phyloP scores from a whole-genome alignment of 2,797 vertebrate genomes.

The Podarcis lilfordi region DNA sequence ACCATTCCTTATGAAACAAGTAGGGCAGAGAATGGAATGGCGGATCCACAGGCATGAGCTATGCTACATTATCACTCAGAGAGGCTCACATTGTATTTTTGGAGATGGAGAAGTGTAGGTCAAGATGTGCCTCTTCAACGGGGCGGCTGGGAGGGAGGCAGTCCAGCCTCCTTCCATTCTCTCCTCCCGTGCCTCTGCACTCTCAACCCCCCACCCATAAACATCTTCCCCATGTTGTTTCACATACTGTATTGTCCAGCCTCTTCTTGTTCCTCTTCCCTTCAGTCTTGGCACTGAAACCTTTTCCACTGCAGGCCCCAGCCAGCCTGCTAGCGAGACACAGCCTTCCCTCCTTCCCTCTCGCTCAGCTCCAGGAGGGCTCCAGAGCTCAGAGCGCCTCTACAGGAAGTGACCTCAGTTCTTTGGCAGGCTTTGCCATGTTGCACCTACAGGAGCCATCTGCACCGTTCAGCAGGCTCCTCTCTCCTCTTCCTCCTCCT shows the following conservation, averaged over 20 bases:
- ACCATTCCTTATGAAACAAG: background rate
- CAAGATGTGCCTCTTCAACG: background rate
- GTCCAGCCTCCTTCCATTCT: background rate
- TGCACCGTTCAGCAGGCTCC: slow-evolving; percentile 19
- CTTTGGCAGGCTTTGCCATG: slow-evolving; percentile 67
- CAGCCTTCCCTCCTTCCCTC: slow-evolving; percentile 58
- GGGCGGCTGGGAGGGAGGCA: background rate
- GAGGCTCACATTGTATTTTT: too few species aligned
- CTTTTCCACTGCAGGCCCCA: background rate
- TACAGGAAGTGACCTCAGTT: slow-evolving; percentile 73
- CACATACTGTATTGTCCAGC: background rate
- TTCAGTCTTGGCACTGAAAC: slow-evolving; percentile 23
- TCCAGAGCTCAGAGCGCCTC: slow-evolving; percentile 29
- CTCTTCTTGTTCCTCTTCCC: slow-evolving; percentile 47
- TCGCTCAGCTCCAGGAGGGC: background rate
- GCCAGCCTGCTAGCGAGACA: slow-evolving; percentile 44
- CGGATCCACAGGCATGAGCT: background rate
- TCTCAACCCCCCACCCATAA: background rate
- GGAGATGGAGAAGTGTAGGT: background rate
- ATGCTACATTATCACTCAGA: background rate
- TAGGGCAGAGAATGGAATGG: background rate
- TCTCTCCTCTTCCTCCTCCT: background rate
- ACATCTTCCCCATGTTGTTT: background rate
- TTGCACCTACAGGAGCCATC: slow-evolving; percentile 37
- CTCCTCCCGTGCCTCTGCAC: background rate